Conservation (phyloP, 1,140 invertebrate species). For the Charaxes varanes region DNA sequence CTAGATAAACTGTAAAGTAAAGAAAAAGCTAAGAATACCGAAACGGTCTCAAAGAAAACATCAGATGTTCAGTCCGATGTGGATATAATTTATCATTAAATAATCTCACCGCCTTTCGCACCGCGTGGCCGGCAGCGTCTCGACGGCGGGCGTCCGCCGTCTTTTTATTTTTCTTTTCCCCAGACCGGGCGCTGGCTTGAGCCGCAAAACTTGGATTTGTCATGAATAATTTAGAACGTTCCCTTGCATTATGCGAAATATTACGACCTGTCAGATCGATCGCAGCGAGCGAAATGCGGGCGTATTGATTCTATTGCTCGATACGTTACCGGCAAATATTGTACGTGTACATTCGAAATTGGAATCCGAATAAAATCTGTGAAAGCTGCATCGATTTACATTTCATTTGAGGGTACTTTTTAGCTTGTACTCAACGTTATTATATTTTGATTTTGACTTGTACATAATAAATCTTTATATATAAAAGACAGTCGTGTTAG, state of each 20-base stretch:
- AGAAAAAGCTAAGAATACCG: no score
- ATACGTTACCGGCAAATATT: conserved; percentile 4
- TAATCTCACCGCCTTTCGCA: background rate
- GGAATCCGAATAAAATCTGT: no score
- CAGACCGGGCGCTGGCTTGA: conserved; percentile 30
- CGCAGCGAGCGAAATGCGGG: conserved; percentile 23
- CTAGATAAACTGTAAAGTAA: no score
- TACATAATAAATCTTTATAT: no score
- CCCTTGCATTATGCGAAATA: conserved; percentile 43
- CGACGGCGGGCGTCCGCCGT: conserved; percentile 18
- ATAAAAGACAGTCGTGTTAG: no score
- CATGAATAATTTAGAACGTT: conserved; percentile 65
- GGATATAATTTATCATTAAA: background rate
- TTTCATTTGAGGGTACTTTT: no score
- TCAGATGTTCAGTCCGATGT: background rate
- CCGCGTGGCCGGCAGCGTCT: conserved; percentile 9
- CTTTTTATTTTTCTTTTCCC: conserved; percentile 38
- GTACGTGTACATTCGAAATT: no score
- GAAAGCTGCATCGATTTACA: no score
- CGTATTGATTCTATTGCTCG: conserved; percentile 16
- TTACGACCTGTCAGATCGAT: conserved; percentile 29
- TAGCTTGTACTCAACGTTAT: no score
- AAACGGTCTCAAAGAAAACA: no score
- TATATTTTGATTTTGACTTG: no score
- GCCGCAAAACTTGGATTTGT: conserved; percentile 52